Conservation (phyloP, 2,113 vertebrate species). For the Probosciger aterrimus region DNA sequence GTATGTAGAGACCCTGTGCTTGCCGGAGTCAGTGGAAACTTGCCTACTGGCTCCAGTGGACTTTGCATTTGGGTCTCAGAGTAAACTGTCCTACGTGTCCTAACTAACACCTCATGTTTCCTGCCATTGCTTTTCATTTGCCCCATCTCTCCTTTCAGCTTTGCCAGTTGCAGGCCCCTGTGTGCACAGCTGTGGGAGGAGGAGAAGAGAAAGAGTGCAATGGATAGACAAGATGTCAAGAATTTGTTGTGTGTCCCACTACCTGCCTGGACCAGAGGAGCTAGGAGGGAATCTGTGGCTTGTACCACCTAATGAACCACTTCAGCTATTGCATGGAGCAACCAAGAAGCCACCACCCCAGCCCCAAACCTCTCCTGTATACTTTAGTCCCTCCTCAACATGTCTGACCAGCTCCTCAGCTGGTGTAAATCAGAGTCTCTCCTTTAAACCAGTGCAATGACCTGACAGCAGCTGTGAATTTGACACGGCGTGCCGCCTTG, state of each 20-base stretch:
- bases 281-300: not conserved
- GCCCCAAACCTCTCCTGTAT: not conserved
- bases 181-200: not conserved
- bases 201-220: not conserved
- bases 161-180: not conserved
- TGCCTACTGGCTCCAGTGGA: not conserved
- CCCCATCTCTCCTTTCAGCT: not conserved
- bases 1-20: not conserved
- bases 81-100: not conserved
- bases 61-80: not conserved
- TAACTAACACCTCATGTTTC: not conserved
- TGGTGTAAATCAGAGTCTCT: not conserved
- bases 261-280: not conserved
- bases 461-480: slow-evolving; percentile 2
- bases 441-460: not conserved
- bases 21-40: not conserved
- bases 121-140: not conserved
- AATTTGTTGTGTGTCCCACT: not conserved
- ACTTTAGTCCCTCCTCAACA: not conserved
- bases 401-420: not conserved
- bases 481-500: rapidly evolving
- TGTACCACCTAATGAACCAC: not conserved
- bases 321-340: not conserved
- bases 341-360: not conserved
- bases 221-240: not conserved